These are phyloP conservation scores for Lagorchestes hirsutus DNA, from an alignment of 2,797 vertebrate species.

Conservation along the genomic window DNA sequence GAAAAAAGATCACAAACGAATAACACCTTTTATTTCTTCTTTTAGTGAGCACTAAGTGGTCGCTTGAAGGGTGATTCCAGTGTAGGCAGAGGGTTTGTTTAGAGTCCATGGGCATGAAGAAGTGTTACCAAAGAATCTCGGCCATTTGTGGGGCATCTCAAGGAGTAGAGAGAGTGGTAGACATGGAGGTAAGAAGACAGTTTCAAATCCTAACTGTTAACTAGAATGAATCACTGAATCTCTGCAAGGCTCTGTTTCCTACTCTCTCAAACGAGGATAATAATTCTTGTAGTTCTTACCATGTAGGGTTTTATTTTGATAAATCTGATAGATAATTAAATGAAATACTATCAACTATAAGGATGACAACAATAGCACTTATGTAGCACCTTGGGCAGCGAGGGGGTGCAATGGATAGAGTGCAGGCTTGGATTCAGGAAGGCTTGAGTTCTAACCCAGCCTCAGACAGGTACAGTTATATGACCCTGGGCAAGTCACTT, in stretches of 20 bases:
- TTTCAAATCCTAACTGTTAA: not conserved
- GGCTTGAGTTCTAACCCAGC: not conserved
- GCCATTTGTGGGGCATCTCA: not conserved
- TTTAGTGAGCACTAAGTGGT: not conserved
- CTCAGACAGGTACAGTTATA: not conserved
- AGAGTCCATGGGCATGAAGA: not conserved
- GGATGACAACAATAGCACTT: not conserved
- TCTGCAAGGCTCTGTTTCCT: not conserved
- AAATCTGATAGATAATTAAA: not conserved
- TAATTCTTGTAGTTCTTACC: not conserved
- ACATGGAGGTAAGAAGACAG: not conserved
- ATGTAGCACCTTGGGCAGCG: not conserved
- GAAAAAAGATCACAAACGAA: not conserved
- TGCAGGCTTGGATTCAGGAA: not conserved
- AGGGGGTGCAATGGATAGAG: not conserved
- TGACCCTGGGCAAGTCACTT: not conserved
- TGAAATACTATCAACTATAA: not conserved
- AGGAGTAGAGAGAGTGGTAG: not conserved
- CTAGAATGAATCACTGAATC: not conserved
- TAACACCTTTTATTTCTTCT: not conserved
- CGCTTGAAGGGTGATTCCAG: not conserved
- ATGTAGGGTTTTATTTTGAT: not conserved
- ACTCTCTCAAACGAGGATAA: not conserved
- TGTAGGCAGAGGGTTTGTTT: conserved; percentile 2
- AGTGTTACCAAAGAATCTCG: not conserved